Conservation (phyloP, 2,797 vertebrate species). For the Galagoides demidoff region DNA sequence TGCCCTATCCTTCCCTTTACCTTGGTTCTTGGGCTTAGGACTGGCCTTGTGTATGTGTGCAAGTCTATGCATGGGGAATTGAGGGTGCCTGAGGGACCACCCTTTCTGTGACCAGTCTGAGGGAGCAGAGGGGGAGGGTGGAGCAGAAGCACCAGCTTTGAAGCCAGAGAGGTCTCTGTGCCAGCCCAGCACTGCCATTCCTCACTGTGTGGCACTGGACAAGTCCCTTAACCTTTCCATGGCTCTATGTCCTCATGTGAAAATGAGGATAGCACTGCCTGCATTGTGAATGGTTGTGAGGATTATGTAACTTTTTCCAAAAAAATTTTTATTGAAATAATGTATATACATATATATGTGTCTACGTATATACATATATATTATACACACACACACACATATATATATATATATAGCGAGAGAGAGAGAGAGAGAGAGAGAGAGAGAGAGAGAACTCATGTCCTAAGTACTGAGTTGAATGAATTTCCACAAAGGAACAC, state of each 20-base stretch:
- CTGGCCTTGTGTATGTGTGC: background rate
- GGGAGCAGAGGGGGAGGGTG: background rate
- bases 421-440: too few relatives aligned
- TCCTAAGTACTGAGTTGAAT: background rate
- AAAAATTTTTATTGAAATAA: background rate
- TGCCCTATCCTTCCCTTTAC: fast-evolving
- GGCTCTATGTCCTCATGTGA: background rate
- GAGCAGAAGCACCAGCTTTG: background rate
- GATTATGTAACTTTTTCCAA: background rate
- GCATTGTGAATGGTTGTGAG: background rate
- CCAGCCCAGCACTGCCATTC: background rate
- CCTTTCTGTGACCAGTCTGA: background rate
- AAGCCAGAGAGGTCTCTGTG: background rate
- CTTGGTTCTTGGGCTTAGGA: background rate
- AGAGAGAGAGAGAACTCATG: background rate
- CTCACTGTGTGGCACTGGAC: background rate
- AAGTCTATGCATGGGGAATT: background rate
- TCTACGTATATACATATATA: too few relatives aligned
- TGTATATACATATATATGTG: background rate
- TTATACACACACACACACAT: too few relatives aligned
- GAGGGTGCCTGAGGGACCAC: background rate
- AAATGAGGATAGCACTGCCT: background rate
- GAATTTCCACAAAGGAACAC: slow-evolving; percentile 3
- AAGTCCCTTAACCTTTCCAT: background rate
- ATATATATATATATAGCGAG: too few relatives aligned